Conservation (phyloP, 1,140 invertebrate genomes). For the Bombus waltoni region DNA sequence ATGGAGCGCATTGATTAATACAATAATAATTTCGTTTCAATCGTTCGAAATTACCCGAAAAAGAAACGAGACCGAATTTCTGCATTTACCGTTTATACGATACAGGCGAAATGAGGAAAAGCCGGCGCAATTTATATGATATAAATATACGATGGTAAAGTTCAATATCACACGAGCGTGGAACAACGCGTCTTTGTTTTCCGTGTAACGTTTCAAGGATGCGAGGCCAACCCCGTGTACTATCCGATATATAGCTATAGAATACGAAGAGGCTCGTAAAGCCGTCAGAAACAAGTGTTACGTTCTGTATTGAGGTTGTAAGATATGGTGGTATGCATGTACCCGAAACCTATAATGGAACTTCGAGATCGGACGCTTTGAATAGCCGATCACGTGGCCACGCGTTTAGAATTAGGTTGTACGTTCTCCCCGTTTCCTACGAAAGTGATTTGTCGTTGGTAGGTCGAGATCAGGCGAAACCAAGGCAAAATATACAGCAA, state of each 20-base stretch:
- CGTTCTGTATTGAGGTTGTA: slow-evolving; percentile 64
- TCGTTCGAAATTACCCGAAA: not conserved
- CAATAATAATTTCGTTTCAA: not conserved
- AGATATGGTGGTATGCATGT: slow-evolving; percentile 62
- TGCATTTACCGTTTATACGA: not conserved
- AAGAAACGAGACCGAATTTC: not conserved
- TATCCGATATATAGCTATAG: slow-evolving; percentile 45
- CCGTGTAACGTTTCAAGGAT: slow-evolving; percentile 48
- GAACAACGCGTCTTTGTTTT: slow-evolving; percentile 39
- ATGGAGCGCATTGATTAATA: not conserved
- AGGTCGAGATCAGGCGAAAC: not conserved
- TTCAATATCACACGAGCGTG: not conserved
- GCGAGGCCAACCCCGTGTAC: slow-evolving; percentile 14
- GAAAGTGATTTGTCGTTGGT: too few relatives aligned
- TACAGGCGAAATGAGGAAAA: not conserved
- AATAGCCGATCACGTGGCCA: slow-evolving; percentile 57
- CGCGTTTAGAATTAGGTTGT: slow-evolving; percentile 26
- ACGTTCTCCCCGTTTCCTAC: not conserved
- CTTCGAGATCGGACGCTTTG: slow-evolving; percentile 55
- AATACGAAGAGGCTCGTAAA: slow-evolving; percentile 64
- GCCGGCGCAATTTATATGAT: not conserved
- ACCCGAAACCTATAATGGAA: slow-evolving; percentile 65
- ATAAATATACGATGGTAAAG: slow-evolving; percentile 18
- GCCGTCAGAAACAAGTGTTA: slow-evolving; percentile 66
- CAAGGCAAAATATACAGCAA: not conserved